These are phyloP conservation scores for Rhinatrema bivittatum DNA, from an alignment of 2,797 vertebrate genomes.

Conservation along the genomic window DNA sequence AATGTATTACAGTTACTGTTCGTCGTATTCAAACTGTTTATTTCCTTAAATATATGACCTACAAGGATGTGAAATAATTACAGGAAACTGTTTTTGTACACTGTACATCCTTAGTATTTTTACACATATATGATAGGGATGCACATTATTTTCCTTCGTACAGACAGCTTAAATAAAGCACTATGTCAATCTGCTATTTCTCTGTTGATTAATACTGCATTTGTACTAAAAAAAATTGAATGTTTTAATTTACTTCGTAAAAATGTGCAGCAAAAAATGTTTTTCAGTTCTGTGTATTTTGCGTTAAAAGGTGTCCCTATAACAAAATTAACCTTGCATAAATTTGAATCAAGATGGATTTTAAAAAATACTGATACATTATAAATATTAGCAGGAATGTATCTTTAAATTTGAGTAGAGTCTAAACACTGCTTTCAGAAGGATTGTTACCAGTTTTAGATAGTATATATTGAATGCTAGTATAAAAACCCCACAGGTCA, in stretches of 20 bases:
- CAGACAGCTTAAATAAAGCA: conserved; percentile 97
- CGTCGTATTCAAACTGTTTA: conserved; percentile 65
- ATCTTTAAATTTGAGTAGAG: too few species aligned
- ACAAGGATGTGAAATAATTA: conserved; percentile 80
- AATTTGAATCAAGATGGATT: too few species aligned
- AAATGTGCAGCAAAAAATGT: conserved; percentile 34
- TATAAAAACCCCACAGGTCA: too few species aligned
- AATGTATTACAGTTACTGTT: conserved; percentile 55
- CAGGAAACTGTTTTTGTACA: conserved; percentile 91
- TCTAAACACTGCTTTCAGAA: too few species aligned
- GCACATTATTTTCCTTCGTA: conserved; percentile 94
- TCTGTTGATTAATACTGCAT: conserved; percentile 48
- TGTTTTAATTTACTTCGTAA: conserved; percentile 41
- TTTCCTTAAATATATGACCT: conserved; percentile 76
- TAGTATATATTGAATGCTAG: too few species aligned
- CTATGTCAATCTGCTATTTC: conserved; percentile 82
- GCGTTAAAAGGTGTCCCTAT: conserved; percentile 35
- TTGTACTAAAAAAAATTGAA: conserved; percentile 47
- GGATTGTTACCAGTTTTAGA: too few species aligned
- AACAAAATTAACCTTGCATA: conserved; percentile 21
- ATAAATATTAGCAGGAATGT: too few species aligned
- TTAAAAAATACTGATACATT: too few species aligned
- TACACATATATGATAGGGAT: conserved; percentile 93
- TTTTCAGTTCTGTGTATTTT: conserved; percentile 35
- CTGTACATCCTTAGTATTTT: conserved; percentile 98